Percentiles rank a stretch among this genome's conserved stretches.
Evolutionary conservation across 2,797 vertebrate species (phyloP).

Genomic region (Taeniopygia guttata): DNA sequence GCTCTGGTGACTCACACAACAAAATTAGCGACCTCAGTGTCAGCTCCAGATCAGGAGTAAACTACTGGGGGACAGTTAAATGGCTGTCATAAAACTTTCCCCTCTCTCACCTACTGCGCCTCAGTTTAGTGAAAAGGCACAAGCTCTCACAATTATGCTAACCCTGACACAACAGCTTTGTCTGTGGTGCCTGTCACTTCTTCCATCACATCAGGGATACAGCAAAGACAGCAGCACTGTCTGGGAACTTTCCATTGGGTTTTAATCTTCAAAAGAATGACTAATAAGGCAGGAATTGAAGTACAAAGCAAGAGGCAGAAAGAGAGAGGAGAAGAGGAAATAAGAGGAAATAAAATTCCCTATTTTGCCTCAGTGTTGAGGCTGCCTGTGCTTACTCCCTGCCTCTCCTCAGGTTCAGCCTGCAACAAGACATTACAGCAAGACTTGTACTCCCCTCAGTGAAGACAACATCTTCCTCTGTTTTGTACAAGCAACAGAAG

Average conservation of each 20-base stretch:
- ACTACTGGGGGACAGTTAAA: not conserved
- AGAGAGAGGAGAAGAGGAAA: not conserved
- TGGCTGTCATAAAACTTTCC: not conserved
- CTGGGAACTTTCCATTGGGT: not conserved
- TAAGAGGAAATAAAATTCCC: not conserved
- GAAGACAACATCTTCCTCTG: slow-evolving; percentile 46
- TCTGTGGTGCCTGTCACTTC: not conserved
- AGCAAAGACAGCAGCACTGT: not conserved
- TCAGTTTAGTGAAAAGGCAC: not conserved
- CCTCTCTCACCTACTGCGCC: not conserved
- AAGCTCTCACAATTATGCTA: not conserved
- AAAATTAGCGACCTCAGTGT: not conserved
- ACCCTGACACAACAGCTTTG: not conserved
- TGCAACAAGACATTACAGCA: slow-evolving; percentile 29
- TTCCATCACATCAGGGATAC: not conserved
- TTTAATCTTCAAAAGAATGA: not conserved
- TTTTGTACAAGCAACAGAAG: slow-evolving; percentile 49
- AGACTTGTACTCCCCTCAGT: slow-evolving; percentile 40
- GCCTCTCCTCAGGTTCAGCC: not conserved
- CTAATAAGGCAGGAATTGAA: not conserved
- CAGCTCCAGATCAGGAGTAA: not conserved
- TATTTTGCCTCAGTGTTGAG: not conserved
- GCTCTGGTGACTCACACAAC: not conserved
- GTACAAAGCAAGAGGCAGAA: not conserved
- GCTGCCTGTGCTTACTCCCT: not conserved